Base-by-base conservation (phyloP, 1,140 invertebrate species). In the Telenomus remus region DNA sequence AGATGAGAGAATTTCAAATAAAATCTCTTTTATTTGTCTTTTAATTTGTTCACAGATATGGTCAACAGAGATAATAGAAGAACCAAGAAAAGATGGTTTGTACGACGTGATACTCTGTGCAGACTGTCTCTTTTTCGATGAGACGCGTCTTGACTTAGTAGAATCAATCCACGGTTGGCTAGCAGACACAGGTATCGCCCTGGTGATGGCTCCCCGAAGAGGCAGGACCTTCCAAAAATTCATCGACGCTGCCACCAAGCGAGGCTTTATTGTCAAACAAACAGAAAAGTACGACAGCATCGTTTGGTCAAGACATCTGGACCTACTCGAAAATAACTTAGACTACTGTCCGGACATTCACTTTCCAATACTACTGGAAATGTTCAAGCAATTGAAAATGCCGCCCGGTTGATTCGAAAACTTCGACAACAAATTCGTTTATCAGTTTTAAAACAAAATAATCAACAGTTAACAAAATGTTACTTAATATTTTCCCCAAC, bases 51-150 rank as follows among this genome's bases (percentile, higher is more conserved):
- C 43, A n/a, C 44, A 86, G 84, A 82, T 54, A 16, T 79, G 84
- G 79, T 75, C 68, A 9, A 42, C 72, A 8, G 79, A 82, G 10
- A 43, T 46, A n/a, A 77, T 76, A 49, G 85, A 84, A 27, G 75
- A 78, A 35, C 56, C 60, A 7, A 50, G 53, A 46, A 63, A 43
- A 0, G 78, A 83, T 6, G 81, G 79, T 4, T 71, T 82, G 4
- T 95, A 92, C 84, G 94, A 95, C 85, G 87, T 92, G 15, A 91
- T 95, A 34, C 83, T 95, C 0, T 94, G 92, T 79, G 94, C 94
- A 7, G 94, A 95, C 83, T 95, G 95, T 84, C 84, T 95, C 44
- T 96, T 95, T 86, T 96, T 95, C 86, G 94, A 95, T 82, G 94
- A 95, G 46, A 91, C 91, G 0, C 88, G 94, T 50, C 84, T 90